Evolutionary conservation across 2,888 invertebrate genomes (phyloP).

Genomic region (Drosophila neonasuta): DNA sequence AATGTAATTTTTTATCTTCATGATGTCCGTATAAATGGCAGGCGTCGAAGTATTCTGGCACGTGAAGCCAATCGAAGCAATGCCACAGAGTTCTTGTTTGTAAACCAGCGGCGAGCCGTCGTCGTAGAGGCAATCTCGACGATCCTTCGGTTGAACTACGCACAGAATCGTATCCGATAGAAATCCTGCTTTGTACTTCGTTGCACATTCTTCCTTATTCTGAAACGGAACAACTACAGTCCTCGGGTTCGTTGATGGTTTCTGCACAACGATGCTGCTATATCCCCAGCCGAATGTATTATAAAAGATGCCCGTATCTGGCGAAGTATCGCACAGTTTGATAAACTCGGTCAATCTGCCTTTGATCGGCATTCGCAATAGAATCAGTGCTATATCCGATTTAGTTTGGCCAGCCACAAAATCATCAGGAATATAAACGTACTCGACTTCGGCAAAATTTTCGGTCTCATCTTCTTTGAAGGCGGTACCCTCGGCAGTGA

Average conservation of each 20-base stretch:
- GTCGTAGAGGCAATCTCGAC: slow-evolving; percentile 29
- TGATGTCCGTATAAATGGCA: slow-evolving; percentile 40
- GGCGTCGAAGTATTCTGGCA: slow-evolving; percentile 36
- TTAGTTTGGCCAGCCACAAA: slow-evolving; percentile 8
- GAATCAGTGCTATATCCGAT: slow-evolving; percentile 48
- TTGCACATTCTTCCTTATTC: not conserved
- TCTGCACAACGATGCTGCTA: slow-evolving; percentile 10
- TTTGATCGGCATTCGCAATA: slow-evolving; percentile 31
- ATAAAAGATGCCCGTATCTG: accelerated
- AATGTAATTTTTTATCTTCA: slow-evolving; percentile 16
- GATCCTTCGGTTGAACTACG: slow-evolving; percentile 14
- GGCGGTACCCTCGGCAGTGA: slow-evolving; percentile 29
- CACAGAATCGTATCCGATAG: slow-evolving; percentile 11
- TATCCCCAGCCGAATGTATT: slow-evolving; percentile 43
- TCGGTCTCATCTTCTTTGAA: not conserved
- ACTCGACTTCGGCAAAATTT: slow-evolving; percentile 19
- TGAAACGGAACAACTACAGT: not conserved
- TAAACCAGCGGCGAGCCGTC: slow-evolving; percentile 35
- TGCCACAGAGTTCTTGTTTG: slow-evolving; percentile 32
- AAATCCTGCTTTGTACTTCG: not conserved
- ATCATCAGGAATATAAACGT: slow-evolving; percentile 28
- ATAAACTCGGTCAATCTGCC: slow-evolving; percentile 53
- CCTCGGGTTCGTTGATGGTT: not conserved
- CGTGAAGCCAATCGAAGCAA: slow-evolving; percentile 37
- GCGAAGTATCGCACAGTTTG: not conserved